A percentile compares a stretch with the other conserved stretches of the same genome.
phyloP scores from a whole-genome alignment of 2,888 invertebrate species.

The Mythimna pallens region DNA sequence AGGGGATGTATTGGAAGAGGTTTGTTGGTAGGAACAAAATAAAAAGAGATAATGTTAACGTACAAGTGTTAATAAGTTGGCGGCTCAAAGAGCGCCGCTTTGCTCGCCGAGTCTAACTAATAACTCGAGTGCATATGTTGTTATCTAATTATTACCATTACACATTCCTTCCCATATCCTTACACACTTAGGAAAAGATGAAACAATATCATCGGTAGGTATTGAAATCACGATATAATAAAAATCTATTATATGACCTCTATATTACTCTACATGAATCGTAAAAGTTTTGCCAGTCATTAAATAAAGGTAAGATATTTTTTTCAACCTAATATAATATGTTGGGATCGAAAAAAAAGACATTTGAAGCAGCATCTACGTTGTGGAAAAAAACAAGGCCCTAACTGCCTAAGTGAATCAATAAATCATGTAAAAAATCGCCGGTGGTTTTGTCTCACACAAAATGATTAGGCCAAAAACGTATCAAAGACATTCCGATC shows the following conservation, averaged over 20 bases:
- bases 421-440: conserved; percentile 67
- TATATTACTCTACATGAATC: conserved; percentile 47
- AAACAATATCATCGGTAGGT: conserved; percentile 24
- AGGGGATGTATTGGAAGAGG: conserved; percentile 39
- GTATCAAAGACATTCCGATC: conserved; percentile 76
- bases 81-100: conserved; percentile 61
- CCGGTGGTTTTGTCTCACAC: conserved; percentile 63
- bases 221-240: conserved; percentile 48
- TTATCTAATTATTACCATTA: conserved; percentile 55
- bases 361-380: conserved; percentile 56
- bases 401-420: conserved; percentile 67
- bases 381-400: conserved; percentile 54
- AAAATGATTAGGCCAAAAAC: conserved; percentile 74
- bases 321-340: conserved; percentile 44
- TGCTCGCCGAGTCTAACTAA: conserved; percentile 55
- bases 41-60: conserved; percentile 62
- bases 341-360: conserved; percentile 52
- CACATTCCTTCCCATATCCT: conserved; percentile 42
- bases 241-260: conserved; percentile 35
- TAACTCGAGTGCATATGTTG: conserved; percentile 56
- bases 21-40: conserved; percentile 38
- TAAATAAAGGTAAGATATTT: conserved; percentile 64
- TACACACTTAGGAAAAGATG: neutral
- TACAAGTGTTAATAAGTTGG: conserved; percentile 66
- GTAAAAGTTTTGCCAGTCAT: conserved; percentile 62